Conservation (phyloP, 1,140 invertebrate species). For the Drosophila sechellia region DNA sequence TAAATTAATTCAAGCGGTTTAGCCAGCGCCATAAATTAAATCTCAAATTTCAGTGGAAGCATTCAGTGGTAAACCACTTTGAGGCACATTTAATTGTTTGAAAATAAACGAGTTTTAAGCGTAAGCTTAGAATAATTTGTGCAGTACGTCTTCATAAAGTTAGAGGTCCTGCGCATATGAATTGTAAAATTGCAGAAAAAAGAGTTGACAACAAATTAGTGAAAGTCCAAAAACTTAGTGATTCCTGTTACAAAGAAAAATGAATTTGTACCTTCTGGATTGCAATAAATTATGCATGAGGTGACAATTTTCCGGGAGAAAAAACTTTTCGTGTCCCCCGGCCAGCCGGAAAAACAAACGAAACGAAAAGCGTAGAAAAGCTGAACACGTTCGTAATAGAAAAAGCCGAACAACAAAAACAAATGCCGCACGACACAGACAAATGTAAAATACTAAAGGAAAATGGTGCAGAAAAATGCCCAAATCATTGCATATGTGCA, state of each 20-base stretch:
- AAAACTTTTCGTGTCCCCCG: conserved; percentile 34
- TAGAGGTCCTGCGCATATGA: neutral
- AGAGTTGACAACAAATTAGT: conserved; percentile 28
- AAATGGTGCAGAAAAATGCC: conserved; percentile 70
- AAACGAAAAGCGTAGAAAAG: conserved; percentile 34
- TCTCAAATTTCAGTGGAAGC: conserved; percentile 5
- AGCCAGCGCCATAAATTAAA: conserved; percentile 18
- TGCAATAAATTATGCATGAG: conserved; percentile 83
- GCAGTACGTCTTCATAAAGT: too few relatives aligned
- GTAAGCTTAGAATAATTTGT: neutral
- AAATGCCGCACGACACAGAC: conserved; percentile 63
- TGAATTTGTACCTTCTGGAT: conserved; percentile 72
- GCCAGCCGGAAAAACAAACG: conserved; percentile 43
- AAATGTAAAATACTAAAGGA: conserved; percentile 52
- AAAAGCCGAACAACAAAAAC: conserved; percentile 51
- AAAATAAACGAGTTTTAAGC: neutral
- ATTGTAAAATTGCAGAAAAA: conserved; percentile 2
- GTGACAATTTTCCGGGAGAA: conserved; percentile 67
- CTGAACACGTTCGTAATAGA: conserved; percentile 69
- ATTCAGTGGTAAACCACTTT: neutral
- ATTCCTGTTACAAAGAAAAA: conserved; percentile 44
- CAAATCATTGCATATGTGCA: conserved; percentile 63
- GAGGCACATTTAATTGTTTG: conserved; percentile 18
- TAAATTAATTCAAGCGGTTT: conserved; percentile 30
- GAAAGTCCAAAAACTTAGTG: conserved; percentile 37